Percentiles rank a stretch among this genome's conserved stretches.
phyloP scores from a whole-genome alignment of 1,140 invertebrate species.

The Littorina saxatilis region DNA sequence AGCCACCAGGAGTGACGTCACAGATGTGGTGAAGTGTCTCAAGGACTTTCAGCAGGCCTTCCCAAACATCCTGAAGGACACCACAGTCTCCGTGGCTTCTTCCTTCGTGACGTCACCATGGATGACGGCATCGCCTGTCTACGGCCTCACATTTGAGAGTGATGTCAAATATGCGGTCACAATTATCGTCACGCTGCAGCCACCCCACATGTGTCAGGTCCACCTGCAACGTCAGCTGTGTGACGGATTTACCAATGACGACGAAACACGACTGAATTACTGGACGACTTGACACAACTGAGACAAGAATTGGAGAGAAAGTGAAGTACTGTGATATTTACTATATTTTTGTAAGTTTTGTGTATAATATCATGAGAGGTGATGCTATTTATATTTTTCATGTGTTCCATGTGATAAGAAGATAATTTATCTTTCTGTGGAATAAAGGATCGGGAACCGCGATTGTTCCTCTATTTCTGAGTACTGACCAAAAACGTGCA shows the following conservation, averaged over 20 bases:
- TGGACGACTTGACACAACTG: neutral
- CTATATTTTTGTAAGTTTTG: neutral
- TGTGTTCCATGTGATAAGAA: neutral
- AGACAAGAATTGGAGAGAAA: no score
- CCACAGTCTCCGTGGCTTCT: constrained; percentile 5
- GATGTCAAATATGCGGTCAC: neutral
- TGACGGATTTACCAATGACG: neutral
- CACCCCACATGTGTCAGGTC: neutral
- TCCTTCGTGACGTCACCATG: neutral
- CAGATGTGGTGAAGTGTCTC: neutral
- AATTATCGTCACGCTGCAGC: neutral
- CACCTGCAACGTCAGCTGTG: neutral
- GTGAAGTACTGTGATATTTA: neutral
- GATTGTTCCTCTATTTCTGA: no score
- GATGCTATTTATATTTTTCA: neutral
- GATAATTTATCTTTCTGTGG: neutral
- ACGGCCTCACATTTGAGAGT: neutral
- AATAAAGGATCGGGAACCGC: no score
- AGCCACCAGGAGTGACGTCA: neutral
- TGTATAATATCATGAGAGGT: neutral
- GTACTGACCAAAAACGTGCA: no score
- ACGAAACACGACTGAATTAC: neutral
- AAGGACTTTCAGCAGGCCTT: constrained; percentile 2
- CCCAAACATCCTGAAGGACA: neutral
- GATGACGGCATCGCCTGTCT: neutral